Evolutionary conservation across 2,113 vertebrate species (phyloP).

Genomic region (Tachysurus fulvidraco): DNA sequence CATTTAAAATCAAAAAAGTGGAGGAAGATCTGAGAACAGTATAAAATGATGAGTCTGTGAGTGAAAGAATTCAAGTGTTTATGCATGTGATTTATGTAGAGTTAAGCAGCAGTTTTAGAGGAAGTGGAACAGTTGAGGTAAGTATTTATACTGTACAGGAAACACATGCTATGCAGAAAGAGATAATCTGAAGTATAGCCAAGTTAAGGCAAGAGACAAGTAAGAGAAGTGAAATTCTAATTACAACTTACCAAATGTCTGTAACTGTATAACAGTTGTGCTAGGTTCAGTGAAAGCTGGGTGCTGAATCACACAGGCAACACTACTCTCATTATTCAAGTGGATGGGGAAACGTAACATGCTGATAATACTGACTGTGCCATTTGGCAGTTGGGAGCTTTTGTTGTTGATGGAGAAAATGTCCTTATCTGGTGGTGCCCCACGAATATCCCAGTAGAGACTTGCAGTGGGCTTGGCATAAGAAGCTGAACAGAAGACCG

Average conservation of each 20-base stretch:
- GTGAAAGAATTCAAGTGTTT: not conserved
- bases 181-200: not conserved
- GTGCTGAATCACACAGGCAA: conserved; percentile 66
- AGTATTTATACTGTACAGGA: conserved; percentile 37
- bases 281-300: conserved; percentile 55
- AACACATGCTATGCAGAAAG: conserved; percentile 26
- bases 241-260: conserved; percentile 46
- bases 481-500: conserved; percentile 62
- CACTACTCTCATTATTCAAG: conserved; percentile 63
- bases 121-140: conserved; percentile 1
- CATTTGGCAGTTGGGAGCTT: conserved; percentile 50
- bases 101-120: not conserved
- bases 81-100: conserved; percentile 5
- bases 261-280: conserved; percentile 54
- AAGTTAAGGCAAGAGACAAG: not conserved
- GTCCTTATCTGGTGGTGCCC: conserved; percentile 30
- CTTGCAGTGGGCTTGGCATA: conserved; percentile 59
- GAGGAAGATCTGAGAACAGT: not conserved
- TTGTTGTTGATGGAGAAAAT: conserved; percentile 49
- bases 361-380: conserved; percentile 63
- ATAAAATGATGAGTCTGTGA: not conserved
- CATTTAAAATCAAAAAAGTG: not conserved
- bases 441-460: conserved; percentile 64
- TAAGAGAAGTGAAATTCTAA: not conserved
- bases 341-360: conserved; percentile 66